A percentile compares a stretch with the other conserved stretches of the same genome.
Evolutionary conservation across 2,888 invertebrate genomes (phyloP).

Genomic region (Mantis religiosa): DNA sequence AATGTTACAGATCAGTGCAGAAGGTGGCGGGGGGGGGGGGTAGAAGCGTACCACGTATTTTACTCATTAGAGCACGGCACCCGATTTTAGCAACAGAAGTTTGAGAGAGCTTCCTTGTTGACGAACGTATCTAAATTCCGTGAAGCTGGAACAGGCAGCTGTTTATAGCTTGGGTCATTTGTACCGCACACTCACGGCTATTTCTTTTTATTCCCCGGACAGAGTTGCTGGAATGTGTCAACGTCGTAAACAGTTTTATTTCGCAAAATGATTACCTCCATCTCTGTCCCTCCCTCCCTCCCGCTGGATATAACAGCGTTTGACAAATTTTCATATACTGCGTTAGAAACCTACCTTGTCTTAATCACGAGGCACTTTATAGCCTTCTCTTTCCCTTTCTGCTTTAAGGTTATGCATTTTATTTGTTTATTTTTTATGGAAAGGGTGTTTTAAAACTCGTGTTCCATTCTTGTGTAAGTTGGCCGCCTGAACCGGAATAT

Average conservation of each 20-base stretch:
- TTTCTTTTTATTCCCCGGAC: not conserved
- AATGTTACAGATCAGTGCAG: too few relatives aligned
- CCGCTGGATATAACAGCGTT: not conserved
- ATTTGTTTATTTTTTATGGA: not conserved
- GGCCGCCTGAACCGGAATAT: too few relatives aligned
- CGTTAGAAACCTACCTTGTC: not conserved
- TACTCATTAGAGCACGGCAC: too few relatives aligned
- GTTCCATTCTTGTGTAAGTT: not conserved
- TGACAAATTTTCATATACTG: constrained; percentile 16
- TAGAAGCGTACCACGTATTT: too few relatives aligned
- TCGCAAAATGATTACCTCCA: not conserved
- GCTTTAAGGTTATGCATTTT: not conserved
- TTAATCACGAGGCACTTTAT: not conserved
- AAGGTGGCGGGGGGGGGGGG: too few relatives aligned
- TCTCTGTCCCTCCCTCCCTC: not conserved
- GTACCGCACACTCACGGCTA: not conserved
- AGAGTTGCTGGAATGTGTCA: constrained; percentile 5
- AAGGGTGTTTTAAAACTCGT: not conserved
- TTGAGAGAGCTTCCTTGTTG: not conserved
- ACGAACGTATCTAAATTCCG: not conserved
- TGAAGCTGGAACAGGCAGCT: not conserved
- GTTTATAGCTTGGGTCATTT: not conserved
- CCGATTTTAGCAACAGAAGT: too few relatives aligned
- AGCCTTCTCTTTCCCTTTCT: not conserved
- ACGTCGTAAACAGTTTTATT: not conserved